phyloP scores from a whole-genome alignment of 2,113 vertebrate genomes.

The Falcunculus frontatus region DNA sequence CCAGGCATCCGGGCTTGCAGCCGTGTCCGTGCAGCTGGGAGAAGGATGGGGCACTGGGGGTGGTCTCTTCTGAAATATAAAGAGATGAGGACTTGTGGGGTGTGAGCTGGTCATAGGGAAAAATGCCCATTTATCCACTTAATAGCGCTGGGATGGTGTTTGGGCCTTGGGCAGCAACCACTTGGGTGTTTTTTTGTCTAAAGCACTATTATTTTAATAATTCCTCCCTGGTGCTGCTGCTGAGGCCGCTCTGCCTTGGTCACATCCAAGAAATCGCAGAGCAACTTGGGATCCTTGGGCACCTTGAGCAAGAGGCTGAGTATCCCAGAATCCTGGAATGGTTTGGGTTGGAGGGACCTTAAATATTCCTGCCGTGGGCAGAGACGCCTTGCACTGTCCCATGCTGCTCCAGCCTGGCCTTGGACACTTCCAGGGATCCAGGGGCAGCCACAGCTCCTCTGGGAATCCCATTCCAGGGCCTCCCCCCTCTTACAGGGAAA shows the following conservation, averaged over 20 bases:
- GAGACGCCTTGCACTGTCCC: background rate
- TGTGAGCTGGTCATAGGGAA: background rate
- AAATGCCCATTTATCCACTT: background rate
- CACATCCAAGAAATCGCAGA: rapidly evolving
- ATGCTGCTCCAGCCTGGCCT: rapidly evolving
- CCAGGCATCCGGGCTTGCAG: background rate
- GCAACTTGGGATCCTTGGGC: background rate
- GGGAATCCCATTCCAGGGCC: background rate
- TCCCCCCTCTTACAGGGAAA: background rate
- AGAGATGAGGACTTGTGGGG: background rate
- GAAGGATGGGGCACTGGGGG: background rate
- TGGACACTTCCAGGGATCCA: background rate
- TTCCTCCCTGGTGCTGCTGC: background rate
- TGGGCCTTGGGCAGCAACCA: background rate
- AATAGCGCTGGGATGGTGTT: background rate
- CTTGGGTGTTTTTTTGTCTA: background rate
- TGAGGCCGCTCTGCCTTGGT: rapidly evolving
- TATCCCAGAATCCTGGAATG: background rate
- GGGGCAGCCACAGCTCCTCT: background rate
- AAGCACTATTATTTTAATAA: background rate
- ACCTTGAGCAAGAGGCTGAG: background rate
- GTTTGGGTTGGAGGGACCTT: background rate
- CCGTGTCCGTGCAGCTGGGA: background rate
- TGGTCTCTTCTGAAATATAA: rapidly evolving
- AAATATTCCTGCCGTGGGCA: background rate